Percentiles rank a stretch among this genome's conserved stretches.
Conservation (phyloP, 2,113 vertebrate species). For the Zosterops borbonicus region DNA sequence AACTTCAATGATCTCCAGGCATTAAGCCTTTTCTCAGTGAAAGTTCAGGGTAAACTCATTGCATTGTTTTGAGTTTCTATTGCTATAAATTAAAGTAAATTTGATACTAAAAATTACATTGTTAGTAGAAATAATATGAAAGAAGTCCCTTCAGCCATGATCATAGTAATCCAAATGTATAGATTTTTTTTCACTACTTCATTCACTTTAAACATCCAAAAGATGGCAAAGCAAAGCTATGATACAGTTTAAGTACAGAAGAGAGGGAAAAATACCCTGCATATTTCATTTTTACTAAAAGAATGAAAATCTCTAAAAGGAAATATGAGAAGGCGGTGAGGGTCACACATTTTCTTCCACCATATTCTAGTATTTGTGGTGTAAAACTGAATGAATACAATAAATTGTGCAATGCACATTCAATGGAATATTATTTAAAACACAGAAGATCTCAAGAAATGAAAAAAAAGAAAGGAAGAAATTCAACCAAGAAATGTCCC, state of each 20-base stretch:
- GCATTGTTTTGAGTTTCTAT: neutral
- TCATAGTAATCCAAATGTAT: neutral
- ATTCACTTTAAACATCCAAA: neutral
- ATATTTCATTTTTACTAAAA: neutral
- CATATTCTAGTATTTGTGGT: neutral
- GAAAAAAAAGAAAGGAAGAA: neutral
- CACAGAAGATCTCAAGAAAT: too few species aligned
- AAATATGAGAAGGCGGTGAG: neutral
- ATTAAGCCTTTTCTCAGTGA: neutral
- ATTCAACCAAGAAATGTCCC: neutral
- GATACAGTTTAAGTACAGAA: neutral
- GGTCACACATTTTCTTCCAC: neutral
- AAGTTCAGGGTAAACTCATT: neutral
- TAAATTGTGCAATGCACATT: neutral
- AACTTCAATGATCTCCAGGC: neutral
- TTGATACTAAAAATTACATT: neutral
- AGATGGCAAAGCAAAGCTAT: neutral
- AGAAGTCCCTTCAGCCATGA: neutral
- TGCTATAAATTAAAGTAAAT: neutral
- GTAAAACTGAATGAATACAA: neutral
- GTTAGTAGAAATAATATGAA: neutral
- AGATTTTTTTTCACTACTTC: neutral
- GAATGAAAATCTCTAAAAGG: neutral
- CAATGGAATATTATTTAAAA: neutral
- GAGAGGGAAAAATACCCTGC: rapidly evolving